phyloP scores from a whole-genome alignment of 2,888 invertebrate genomes.

The Melipona bicolor region DNA sequence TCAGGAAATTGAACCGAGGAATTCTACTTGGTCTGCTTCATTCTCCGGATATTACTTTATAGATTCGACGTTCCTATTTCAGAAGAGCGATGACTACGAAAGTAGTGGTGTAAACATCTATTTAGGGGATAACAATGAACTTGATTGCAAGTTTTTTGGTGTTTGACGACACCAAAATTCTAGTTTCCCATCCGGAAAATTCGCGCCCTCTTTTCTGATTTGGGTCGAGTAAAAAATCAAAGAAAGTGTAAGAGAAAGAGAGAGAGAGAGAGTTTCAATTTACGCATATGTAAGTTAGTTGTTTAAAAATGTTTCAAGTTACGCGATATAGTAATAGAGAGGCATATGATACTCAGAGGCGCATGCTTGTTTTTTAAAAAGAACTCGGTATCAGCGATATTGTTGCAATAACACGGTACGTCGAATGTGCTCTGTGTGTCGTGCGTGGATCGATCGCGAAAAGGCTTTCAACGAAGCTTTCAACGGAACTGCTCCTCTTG shows the following conservation, averaged over 20 bases:
- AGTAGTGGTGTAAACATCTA: no score
- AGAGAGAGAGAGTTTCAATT: not conserved
- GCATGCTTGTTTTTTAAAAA: not conserved
- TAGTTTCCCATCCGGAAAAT: not conserved
- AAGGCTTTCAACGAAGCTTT: conserved; percentile 63
- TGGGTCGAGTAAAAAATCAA: not conserved
- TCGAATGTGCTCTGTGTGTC: conserved; percentile 37
- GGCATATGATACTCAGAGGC: not conserved
- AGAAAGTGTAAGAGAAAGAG: not conserved
- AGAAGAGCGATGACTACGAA: not conserved
- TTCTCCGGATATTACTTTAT: not conserved
- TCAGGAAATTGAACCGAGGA: not conserved
- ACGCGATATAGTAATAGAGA: no score
- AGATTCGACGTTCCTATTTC: not conserved
- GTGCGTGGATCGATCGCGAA: conserved; percentile 58
- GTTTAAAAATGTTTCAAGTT: not conserved
- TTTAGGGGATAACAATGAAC: not conserved
- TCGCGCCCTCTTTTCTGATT: no score
- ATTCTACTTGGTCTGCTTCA: not conserved
- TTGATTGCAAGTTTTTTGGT: no score
- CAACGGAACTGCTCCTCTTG: conserved; percentile 31
- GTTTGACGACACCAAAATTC: no score
- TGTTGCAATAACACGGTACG: conserved; percentile 4
- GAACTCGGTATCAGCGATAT: conserved; percentile 16
- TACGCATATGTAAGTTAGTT: not conserved